Conservation (phyloP, 2,888 invertebrate species). For the Melitaea athalia region DNA sequence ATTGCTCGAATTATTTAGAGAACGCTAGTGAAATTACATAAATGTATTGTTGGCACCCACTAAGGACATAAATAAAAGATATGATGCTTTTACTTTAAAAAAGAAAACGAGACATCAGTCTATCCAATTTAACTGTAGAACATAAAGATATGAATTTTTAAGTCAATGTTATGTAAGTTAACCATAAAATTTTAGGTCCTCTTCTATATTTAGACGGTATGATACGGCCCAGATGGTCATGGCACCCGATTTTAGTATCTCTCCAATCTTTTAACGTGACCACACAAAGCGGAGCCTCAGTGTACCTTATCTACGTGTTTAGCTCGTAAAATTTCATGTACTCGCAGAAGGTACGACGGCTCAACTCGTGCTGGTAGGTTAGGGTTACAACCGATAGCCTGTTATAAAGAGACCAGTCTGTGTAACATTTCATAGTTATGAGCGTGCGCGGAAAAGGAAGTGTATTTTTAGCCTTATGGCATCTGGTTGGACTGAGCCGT, state of each 20-base stretch:
- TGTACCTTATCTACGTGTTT: constrained; percentile 55
- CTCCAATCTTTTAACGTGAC: constrained; percentile 70
- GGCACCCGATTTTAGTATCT: constrained; percentile 77
- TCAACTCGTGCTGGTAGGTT: constrained; percentile 59
- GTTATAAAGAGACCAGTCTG: constrained; percentile 69
- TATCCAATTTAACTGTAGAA: constrained; percentile 36
- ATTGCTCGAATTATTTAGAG: constrained; percentile 33
- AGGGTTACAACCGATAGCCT: constrained; percentile 71
- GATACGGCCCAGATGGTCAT: constrained; percentile 79
- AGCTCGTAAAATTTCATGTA: constrained; percentile 50
- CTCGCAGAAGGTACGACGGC: constrained; percentile 51
- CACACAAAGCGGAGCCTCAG: constrained; percentile 59
- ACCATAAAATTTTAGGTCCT: constrained; percentile 71
- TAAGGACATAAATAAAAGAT: constrained; percentile 26
- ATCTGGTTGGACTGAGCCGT: constrained; percentile 68
- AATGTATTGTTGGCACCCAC: constrained; percentile 30
- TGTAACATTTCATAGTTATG: constrained; percentile 79
- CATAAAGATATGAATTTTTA: constrained; percentile 44
- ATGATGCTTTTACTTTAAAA: constrained; percentile 19
- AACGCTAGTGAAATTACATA: constrained; percentile 32
- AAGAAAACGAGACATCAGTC: constrained; percentile 19
- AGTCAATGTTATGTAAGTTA: constrained; percentile 59
- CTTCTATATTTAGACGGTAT: constrained; percentile 75
- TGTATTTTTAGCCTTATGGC: constrained; percentile 76
- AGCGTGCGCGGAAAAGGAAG: constrained; percentile 76